A percentile compares a stretch with the other conserved stretches of the same genome.
These are phyloP conservation scores for Scaptomyza parva DNA, from an alignment of 2,888 invertebrate species.

Conservation along the genomic window DNA sequence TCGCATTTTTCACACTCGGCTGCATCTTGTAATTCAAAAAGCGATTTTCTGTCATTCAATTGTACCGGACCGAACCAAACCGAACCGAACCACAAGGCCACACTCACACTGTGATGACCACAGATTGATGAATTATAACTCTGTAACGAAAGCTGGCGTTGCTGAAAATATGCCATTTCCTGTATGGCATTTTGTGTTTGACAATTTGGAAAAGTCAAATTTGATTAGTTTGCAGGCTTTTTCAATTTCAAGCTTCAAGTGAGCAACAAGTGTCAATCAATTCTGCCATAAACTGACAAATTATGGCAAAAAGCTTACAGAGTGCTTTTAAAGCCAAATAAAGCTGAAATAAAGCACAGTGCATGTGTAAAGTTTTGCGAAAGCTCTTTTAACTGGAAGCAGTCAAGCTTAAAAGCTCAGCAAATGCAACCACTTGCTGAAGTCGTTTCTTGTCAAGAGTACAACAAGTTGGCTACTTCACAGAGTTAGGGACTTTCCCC, in stretches of 20 bases:
- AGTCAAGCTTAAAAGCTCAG: slow-evolving; percentile 41
- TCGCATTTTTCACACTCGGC: slow-evolving; percentile 61
- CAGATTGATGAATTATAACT: slow-evolving; percentile 53
- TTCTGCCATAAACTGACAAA: slow-evolving; percentile 20
- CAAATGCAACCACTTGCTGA: slow-evolving; percentile 20
- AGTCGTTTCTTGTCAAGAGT: neutral
- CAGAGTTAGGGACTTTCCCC: slow-evolving; percentile 6
- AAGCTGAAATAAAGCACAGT: slow-evolving; percentile 2
- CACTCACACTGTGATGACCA: slow-evolving; percentile 22
- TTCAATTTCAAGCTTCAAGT: neutral
- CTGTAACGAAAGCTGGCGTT: neutral
- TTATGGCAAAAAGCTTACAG: slow-evolving; percentile 38
- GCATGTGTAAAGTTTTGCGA: slow-evolving; percentile 29
- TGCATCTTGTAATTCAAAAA: slow-evolving; percentile 73
- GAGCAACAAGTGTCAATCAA: slow-evolving; percentile 54
- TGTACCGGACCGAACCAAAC: slow-evolving; percentile 9
- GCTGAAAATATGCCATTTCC: slow-evolving; percentile 33
- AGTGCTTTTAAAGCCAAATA: slow-evolving; percentile 30
- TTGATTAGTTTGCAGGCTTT: slow-evolving; percentile 1
- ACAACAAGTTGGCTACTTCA: neutral
- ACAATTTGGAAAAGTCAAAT: slow-evolving; percentile 3
- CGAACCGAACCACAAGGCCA: too few relatives aligned
- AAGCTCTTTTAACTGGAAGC: slow-evolving; percentile 38
- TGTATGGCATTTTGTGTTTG: slow-evolving; percentile 4
- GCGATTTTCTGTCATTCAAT: slow-evolving; percentile 50